These are phyloP conservation scores for Ptilonorhynchus violaceus DNA, from an alignment of 2,113 vertebrate species.

Conservation along the genomic window DNA sequence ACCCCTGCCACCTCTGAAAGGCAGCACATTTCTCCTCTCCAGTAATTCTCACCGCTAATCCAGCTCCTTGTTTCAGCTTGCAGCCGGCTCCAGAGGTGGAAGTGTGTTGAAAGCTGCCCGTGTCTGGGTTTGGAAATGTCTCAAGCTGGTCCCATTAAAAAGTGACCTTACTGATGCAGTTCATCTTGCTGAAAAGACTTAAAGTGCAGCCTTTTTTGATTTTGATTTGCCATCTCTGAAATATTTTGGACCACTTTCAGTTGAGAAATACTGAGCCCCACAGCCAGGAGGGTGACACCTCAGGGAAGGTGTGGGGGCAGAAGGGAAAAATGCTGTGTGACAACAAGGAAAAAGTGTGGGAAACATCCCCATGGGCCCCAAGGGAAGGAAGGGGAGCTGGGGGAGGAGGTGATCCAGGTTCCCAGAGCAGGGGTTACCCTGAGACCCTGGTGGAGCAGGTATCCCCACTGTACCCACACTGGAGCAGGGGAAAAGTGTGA, in stretches of 20 bases:
- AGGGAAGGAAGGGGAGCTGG: not conserved
- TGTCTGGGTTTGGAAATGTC: not conserved
- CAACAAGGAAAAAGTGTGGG: not conserved
- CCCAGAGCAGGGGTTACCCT: fast-evolving
- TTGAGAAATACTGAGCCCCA: not conserved
- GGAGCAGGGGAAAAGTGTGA: not conserved
- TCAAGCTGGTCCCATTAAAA: not conserved
- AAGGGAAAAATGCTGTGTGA: not conserved
- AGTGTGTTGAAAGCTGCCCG: not conserved
- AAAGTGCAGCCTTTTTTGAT: not conserved
- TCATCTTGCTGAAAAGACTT: not conserved
- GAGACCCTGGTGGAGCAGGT: fast-evolving
- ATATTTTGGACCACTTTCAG: not conserved
- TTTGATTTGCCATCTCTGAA: not conserved
- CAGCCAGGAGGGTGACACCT: fast-evolving
- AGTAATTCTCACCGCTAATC: not conserved
- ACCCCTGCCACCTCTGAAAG: not conserved
- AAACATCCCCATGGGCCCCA: not conserved
- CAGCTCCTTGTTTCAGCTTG: fast-evolving
- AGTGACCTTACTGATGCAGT: not conserved
- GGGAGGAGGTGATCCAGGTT: not conserved
- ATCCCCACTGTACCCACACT: fast-evolving
- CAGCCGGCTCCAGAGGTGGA: not conserved
- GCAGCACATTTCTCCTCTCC: not conserved
- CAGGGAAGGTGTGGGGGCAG: not conserved